These are phyloP conservation scores for Pachydiplax longipennis DNA, from an alignment of 2,888 invertebrate species.

Conservation along the genomic window DNA sequence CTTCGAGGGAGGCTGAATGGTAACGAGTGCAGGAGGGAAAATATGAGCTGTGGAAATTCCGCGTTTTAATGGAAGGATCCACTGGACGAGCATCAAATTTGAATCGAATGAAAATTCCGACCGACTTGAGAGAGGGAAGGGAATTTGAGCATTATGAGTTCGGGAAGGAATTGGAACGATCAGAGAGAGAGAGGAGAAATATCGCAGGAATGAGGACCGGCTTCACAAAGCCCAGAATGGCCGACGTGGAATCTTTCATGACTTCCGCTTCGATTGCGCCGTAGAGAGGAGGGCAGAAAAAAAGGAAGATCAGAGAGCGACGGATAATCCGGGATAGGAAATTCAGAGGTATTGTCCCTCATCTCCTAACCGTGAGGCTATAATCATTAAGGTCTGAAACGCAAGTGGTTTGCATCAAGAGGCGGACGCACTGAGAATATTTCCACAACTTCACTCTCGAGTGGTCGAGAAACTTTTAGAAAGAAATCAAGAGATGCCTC, in stretches of 20 bases:
- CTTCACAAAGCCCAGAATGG: constrained; percentile 18
- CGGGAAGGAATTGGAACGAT: constrained; percentile 17
- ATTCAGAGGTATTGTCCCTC: background rate
- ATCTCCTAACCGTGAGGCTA: background rate
- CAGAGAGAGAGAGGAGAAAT: background rate
- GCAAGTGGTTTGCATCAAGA: background rate
- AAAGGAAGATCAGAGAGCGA: constrained; percentile 3
- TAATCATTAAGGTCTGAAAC: background rate
- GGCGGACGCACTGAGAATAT: background rate
- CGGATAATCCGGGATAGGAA: background rate
- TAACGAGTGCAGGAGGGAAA: background rate
- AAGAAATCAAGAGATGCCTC: background rate
- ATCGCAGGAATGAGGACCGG: background rate
- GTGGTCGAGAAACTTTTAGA: background rate
- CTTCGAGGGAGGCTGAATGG: background rate
- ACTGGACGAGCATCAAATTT: constrained; percentile 40
- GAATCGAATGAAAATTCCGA: constrained; percentile 46
- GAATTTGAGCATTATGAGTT: constrained; percentile 20
- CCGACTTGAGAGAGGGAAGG: constrained; percentile 1
- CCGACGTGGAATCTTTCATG: constrained; percentile 17
- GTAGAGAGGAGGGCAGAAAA: background rate
- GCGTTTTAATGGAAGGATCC: constrained; percentile 8
- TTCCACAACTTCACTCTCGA: background rate
- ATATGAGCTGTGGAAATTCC: background rate
- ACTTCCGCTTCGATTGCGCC: constrained; percentile 25